phyloP scores from a whole-genome alignment of 2,797 vertebrate genomes.

The Megalops cyprinoides region DNA sequence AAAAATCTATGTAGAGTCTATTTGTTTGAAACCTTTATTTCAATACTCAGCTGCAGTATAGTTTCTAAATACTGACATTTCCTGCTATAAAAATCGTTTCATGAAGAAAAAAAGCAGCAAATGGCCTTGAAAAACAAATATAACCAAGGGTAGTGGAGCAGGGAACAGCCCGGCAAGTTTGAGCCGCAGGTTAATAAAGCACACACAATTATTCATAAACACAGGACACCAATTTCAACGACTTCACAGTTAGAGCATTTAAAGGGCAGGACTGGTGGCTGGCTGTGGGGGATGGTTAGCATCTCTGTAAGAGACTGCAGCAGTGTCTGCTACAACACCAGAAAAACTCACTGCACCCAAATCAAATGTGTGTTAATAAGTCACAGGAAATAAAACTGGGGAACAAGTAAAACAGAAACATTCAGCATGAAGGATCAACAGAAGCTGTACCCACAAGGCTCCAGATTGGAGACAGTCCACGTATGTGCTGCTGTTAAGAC shows the following conservation, averaged over 20 bases:
- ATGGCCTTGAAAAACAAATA: constrained; percentile 45
- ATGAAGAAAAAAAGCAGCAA: constrained; percentile 35
- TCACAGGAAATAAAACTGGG: constrained; percentile 34
- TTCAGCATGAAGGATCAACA: constrained; percentile 53
- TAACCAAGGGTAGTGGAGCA: constrained; percentile 32
- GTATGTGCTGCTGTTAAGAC: neutral
- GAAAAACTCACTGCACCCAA: constrained; percentile 35
- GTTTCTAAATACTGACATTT: constrained; percentile 51
- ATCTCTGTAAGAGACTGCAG: too few relatives aligned
- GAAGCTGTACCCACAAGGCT: constrained; percentile 49
- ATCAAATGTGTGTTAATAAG: constrained; percentile 36
- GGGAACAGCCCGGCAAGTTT: constrained; percentile 20
- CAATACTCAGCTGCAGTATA: constrained; percentile 45
- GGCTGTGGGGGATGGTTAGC: too few relatives aligned
- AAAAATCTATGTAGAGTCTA: constrained; percentile 47
- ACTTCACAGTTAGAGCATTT: constrained; percentile 43
- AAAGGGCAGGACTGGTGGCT: constrained; percentile 32
- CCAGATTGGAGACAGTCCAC: neutral
- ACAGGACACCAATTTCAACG: constrained; percentile 38
- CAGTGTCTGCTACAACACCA: too few relatives aligned
- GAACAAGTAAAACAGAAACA: constrained; percentile 34
- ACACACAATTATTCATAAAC: constrained; percentile 45
- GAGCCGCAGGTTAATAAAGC: constrained; percentile 46
- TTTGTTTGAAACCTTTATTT: constrained; percentile 62
- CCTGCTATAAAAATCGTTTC: constrained; percentile 38